Conservation (phyloP, 92 coral and sea anemone genomes). For the Meandrina meandrites region DNA sequence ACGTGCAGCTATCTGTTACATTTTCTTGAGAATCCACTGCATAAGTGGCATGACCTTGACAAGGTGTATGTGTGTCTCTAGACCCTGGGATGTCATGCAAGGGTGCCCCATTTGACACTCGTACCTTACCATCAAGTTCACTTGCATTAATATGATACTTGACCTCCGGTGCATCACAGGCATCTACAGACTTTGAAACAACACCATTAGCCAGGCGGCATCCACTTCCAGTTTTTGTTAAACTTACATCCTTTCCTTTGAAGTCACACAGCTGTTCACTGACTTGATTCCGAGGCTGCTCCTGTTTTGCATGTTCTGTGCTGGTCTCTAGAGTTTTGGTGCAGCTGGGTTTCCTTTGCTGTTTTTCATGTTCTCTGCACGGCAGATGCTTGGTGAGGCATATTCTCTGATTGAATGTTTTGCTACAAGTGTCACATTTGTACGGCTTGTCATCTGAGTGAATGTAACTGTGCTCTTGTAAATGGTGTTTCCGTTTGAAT, state of each 20-base stretch:
- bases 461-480: slow-evolving; percentile 64
- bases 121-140: background rate
- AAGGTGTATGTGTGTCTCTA: background rate
- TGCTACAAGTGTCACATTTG: slow-evolving; percentile 73
- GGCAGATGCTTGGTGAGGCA: slow-evolving; percentile 79
- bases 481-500: slow-evolving; percentile 77
- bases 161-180: background rate
- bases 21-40: background rate
- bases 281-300: background rate
- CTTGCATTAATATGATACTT: background rate
- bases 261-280: background rate
- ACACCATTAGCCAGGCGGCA: background rate
- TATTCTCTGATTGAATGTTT: slow-evolving; percentile 68
- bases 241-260: background rate
- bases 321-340: background rate
- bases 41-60: background rate
- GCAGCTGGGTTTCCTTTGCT: slow-evolving; percentile 37
- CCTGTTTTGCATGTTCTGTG: background rate
- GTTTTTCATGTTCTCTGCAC: slow-evolving; percentile 71
- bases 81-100: background rate
- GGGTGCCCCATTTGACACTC: background rate
- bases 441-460: slow-evolving; percentile 75
- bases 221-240: background rate
- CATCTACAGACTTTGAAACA: slow-evolving; percentile 3
- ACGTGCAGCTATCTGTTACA: background rate